phyloP scores from a whole-genome alignment of 2,113 vertebrate species.

The Neodon shergylaensis region DNA sequence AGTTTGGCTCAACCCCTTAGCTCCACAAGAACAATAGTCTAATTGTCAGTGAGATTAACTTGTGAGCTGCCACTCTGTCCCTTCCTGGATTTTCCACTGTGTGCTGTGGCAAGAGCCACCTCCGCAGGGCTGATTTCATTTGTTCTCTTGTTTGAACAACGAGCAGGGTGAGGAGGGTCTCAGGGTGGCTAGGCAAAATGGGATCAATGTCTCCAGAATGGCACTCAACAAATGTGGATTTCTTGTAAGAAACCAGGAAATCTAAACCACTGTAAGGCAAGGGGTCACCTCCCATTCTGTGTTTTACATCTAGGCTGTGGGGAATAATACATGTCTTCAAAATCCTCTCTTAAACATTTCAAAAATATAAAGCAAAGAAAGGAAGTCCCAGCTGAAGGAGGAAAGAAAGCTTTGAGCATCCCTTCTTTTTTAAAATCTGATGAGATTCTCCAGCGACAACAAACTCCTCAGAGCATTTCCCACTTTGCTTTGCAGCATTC shows the following conservation, averaged over 20 bases:
- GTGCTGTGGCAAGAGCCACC: background rate
- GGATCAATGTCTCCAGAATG: background rate
- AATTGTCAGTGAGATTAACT: constrained; percentile 62
- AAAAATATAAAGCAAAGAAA: constrained; percentile 46
- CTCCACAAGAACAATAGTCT: constrained; percentile 40
- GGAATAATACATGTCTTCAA: background rate
- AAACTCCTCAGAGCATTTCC: background rate
- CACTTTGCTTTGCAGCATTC: background rate
- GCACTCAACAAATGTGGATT: background rate
- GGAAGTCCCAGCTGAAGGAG: background rate
- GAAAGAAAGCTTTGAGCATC: background rate
- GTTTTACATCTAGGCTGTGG: background rate
- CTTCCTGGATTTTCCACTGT: background rate
- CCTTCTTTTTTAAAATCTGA: background rate
- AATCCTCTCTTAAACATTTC: background rate
- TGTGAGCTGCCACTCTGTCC: constrained; percentile 22
- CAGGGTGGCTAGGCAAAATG: background rate
- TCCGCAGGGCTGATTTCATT: background rate
- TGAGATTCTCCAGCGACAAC: background rate
- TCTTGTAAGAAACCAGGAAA: background rate
- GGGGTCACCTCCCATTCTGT: background rate
- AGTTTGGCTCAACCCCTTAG: constrained; percentile 48
- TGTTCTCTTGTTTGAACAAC: constrained; percentile 36
- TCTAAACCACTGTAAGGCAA: background rate
- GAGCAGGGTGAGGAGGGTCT: background rate